A percentile compares a stretch with the other conserved stretches of the same genome.
phyloP scores from a whole-genome alignment of 2,888 invertebrate species.

The Microctonus brassicae region DNA sequence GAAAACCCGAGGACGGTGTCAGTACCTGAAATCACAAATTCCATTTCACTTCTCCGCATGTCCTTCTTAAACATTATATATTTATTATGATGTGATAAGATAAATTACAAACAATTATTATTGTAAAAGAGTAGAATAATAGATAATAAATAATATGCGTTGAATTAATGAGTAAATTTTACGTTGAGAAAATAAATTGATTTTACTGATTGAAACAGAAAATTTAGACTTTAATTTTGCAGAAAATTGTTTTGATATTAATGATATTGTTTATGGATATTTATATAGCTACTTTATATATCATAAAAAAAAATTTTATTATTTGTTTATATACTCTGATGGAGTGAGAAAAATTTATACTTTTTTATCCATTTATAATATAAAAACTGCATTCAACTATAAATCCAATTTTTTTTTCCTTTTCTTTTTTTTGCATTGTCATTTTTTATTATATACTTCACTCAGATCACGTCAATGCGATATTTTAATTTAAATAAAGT shows the following conservation, averaged over 20 bases:
- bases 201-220: too few relatives aligned
- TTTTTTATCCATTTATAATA: neutral
- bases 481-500: too few relatives aligned
- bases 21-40: conserved; percentile 75
- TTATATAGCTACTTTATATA: neutral
- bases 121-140: too few relatives aligned
- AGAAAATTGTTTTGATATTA: too few relatives aligned
- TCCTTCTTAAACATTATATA: too few relatives aligned
- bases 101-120: too few relatives aligned
- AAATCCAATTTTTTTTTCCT: too few relatives aligned
- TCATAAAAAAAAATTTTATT: neutral
- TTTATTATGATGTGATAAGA: too few relatives aligned
- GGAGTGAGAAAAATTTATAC: neutral
- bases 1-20: conserved; percentile 88
- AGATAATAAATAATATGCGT: neutral
- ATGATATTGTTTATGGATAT: neutral
- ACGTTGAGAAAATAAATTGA: neutral
- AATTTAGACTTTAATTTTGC: too few relatives aligned
- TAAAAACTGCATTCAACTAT: too few relatives aligned
- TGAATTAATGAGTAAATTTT: neutral
- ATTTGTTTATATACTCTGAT: neutral
- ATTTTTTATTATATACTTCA: neutral
- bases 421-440: neutral
- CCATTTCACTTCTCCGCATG: conserved; percentile 35
- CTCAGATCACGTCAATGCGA: too few relatives aligned